Base-by-base conservation (phyloP, 92 coral and sea anemone species). In the Siderastrea radians region DNA sequence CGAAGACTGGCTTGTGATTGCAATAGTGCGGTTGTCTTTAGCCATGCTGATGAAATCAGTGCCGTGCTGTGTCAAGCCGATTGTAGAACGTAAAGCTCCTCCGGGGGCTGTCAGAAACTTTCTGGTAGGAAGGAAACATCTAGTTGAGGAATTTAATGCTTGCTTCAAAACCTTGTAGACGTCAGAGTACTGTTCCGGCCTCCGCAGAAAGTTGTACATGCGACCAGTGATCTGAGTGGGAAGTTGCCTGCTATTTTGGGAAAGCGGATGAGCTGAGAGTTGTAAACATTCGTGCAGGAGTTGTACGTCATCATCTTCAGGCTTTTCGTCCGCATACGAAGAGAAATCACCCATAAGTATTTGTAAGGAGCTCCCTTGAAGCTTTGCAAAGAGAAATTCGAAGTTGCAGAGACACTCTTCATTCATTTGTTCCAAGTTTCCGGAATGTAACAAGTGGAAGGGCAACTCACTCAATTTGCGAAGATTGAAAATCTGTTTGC, bases 51-150 rank as follows among this genome's bases (percentile, higher is more conserved):
- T 81, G 52, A 79, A 85, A 44, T 98, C 98, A 7, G 75, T 69
- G 52, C 93, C 93, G n/a, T 19, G 61, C 64, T 88, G 94, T 43
- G 91, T 90, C 64, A 96, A 82, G 9, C 93, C 89, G 60, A 98
- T 94, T 17, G 99, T 89, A 47, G 96, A 96, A 15, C 96, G 95
- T 60, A 95, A 51, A 7, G 98, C 96, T 10, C 99, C 99, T 2
- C 99, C 99, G 12, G 99, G 98, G 9, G 99, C 98, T 6, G 98
- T 96, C 44, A 98, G 78, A 57, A 95, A 98, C 88, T 94, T 98
- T 87, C 87, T 26, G 79, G 95, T 94, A 48, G 99, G 99, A 57
- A 96, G 78, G 59, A 98, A 98, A 73, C 95, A 98, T 15, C 97
- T 92, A 46, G 79, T 84, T 13, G 96, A 88, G 50, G 96, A 87